These are phyloP conservation scores for Stenodema calcarata DNA, from an alignment of 2,888 invertebrate genomes.

Conservation along the genomic window DNA sequence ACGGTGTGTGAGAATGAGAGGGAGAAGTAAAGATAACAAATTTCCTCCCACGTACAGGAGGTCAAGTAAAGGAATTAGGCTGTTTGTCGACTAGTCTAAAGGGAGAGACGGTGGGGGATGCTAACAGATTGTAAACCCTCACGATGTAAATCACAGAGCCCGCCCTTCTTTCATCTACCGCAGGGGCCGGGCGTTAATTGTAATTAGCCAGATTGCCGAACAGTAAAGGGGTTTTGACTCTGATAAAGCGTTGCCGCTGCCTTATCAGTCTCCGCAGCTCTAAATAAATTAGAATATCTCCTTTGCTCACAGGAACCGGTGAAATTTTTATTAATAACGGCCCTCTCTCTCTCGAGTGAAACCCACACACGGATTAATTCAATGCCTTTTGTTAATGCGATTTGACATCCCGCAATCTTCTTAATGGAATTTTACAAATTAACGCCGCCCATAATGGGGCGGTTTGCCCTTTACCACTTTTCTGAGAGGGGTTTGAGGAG, in stretches of 20 bases:
- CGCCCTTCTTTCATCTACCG: not conserved
- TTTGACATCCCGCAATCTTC: slow-evolving; percentile 33
- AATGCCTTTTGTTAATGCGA: not conserved
- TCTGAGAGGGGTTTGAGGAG: not conserved
- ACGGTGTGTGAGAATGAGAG: too few species aligned
- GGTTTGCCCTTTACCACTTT: not conserved
- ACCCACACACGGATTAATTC: slow-evolving; percentile 26
- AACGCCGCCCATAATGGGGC: not conserved
- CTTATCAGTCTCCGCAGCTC: slow-evolving; percentile 54
- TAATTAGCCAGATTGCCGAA: slow-evolving; percentile 55
- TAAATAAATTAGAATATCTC: slow-evolving; percentile 56
- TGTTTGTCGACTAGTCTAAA: not conserved
- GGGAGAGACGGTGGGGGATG: not conserved
- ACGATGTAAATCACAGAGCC: slow-evolving; percentile 13
- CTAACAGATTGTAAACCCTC: not conserved
- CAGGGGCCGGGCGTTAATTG: slow-evolving; percentile 54
- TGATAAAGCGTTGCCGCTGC: slow-evolving; percentile 55
- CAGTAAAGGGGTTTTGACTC: slow-evolving; percentile 51
- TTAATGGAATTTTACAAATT: slow-evolving; percentile 41
- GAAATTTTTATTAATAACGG: slow-evolving; percentile 23
- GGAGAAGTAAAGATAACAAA: not conserved
- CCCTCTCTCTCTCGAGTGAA: not conserved
- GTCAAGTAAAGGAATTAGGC: slow-evolving; percentile 28
- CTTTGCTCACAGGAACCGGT: not conserved
- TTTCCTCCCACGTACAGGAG: not conserved